These are phyloP conservation scores for Aleadryas rufinucha DNA, from an alignment of 2,113 vertebrate genomes.

Conservation along the genomic window DNA sequence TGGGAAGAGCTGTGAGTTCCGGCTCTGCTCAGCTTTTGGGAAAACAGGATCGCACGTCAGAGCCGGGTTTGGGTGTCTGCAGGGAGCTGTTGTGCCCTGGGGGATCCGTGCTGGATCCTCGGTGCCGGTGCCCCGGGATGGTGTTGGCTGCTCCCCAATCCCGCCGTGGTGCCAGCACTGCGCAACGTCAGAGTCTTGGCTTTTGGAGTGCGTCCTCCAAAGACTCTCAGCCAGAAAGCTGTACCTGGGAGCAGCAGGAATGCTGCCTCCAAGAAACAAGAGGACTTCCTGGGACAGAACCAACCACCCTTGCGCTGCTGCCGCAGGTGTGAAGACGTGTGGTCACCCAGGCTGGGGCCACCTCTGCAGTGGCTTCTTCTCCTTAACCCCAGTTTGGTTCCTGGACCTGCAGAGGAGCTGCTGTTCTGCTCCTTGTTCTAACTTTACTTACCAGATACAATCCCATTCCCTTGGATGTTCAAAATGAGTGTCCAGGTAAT, in stretches of 20 bases:
- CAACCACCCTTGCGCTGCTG: accelerated
- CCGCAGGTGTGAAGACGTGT: accelerated
- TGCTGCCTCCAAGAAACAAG: background rate
- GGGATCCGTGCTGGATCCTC: background rate
- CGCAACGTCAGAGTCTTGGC: background rate
- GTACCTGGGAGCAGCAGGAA: background rate
- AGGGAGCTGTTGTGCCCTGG: background rate
- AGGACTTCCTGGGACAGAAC: background rate
- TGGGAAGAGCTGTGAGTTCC: background rate
- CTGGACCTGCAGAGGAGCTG: accelerated
- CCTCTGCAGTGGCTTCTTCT: background rate
- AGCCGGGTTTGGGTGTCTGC: background rate
- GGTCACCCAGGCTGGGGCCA: background rate
- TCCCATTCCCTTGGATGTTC: accelerated
- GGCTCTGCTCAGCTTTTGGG: background rate
- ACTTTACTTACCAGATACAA: background rate
- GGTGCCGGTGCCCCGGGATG: background rate
- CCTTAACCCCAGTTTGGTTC: too few relatives aligned
- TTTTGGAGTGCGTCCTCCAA: accelerated
- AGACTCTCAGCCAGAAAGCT: background rate
- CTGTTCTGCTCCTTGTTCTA: background rate
- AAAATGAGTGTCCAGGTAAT: background rate
- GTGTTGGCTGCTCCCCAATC: background rate
- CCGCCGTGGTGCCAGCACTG: background rate
- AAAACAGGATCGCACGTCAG: background rate